Base-by-base conservation (phyloP, 2,797 vertebrate genomes). In the Psittacula echo region DNA sequence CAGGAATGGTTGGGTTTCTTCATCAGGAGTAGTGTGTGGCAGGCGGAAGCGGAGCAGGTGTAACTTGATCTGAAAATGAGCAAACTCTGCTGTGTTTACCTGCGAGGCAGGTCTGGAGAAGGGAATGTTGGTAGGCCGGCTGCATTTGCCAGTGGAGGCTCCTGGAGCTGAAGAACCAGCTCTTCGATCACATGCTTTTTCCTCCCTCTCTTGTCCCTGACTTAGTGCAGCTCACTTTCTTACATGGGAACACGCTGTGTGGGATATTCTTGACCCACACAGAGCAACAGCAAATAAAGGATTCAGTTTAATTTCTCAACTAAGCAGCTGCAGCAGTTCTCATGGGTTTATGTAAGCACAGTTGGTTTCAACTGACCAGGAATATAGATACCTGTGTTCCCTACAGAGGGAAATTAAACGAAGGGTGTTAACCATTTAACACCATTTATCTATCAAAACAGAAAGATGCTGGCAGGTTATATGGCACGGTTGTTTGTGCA, bases 51-150 rank as follows among this genome's bases (percentile, higher is more conserved):
- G 45, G 29, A 7, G 9, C 61, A 96, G 94, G 94, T 97, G 96
- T 97, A 95, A 95, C 95, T 85, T 79, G 75, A 96, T 32, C 44
- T 9, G 68, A 87, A 86, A 94, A 93, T 68, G 92, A 94, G 95
- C 96, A 71, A 96, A 96, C 94, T 44, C 39, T 11, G 26, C 5
- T 37, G 7, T 98, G 97, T 98, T 98, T 97, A 96, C 97, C 97
- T 97, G 97, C 45, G 34, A 96, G 98, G 98, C 94, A 93, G 97
- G 97, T 85, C 75, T 89, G 79, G 83, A 82, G 39, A 44, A 29
- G 2, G 79, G 11, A 50, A 67, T 0, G 92, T 86, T 29, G 39
- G 34, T 6, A 87, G 93, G 82, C 87, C 30, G 58, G 45, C 65
- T 56, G 24, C 87, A 7, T 89, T 96, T 96, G 95, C 91, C 27